Evolutionary conservation across 2,888 invertebrate genomes (phyloP), one percentile per base, ranked within the genome.

Genomic region (Lutraria lutraria): DNA sequence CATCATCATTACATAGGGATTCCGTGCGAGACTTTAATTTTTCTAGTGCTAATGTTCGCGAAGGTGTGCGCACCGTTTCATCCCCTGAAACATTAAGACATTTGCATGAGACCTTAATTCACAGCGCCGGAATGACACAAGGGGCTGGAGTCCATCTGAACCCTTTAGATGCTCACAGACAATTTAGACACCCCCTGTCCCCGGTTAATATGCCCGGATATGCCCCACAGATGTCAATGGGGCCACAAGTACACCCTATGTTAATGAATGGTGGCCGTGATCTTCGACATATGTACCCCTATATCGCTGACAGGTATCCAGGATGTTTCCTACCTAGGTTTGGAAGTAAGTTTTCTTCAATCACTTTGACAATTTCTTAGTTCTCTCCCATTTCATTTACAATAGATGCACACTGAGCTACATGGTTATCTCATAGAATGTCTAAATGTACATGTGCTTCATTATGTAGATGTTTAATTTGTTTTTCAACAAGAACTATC

Each of bases 81-180:
- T 89, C 92, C 21, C 89, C 89, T 29, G 92, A 92, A 60, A 81
- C 91, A 53, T 89, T 94, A 86, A 93, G 92, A 92, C 93, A 93
- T 88, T 91, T 93, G 88, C 94, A 94, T 79, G 94, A 94, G 72
- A 90, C 90, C 25, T 90, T 94, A 34, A 88, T 93, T 60, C 93
- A 93, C 60, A 92, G 87, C 85, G 87, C 93, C 19, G 89, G 86
- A 31, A 72, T 79, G 54, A 82, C 81, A 52, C 79, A 81, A 13
- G 85, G 87, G 16, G 31, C 83, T 54, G 89, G 87, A 29, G 63
- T 88, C 60, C 86, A 82, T 16, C 82, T 90, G 53, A 89, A 90
- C 43, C 91, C 87, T 43, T 80, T 89, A 43, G 90, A 89, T 6
- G 87, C 91, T 19, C 91, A 91, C 21, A 86, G 93, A 87, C 90